A percentile compares a stretch with the other conserved stretches of the same genome.
phyloP scores from a whole-genome alignment of 1,140 invertebrate species.

The Formica selysi region DNA sequence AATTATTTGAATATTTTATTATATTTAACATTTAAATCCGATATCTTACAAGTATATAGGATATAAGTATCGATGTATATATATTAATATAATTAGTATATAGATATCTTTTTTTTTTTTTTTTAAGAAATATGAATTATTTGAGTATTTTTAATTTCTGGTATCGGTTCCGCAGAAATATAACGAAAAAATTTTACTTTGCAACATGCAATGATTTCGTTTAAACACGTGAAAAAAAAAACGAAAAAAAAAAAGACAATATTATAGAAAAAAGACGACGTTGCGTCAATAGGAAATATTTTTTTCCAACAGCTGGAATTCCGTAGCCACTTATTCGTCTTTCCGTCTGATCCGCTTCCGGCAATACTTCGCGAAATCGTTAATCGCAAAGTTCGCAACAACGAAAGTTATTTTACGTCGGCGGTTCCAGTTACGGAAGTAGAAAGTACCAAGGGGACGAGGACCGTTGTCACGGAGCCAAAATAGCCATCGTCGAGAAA shows the following conservation, averaged over 20 bases:
- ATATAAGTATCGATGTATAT: background rate
- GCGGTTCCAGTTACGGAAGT: constrained; percentile 44
- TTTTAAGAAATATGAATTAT: no score
- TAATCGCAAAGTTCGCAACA: constrained; percentile 55
- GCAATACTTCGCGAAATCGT: constrained; percentile 25
- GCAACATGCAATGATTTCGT: constrained; percentile 9
- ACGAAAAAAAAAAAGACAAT: background rate
- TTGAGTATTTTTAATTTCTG: no score
- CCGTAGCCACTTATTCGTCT: background rate
- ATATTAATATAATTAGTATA: no score
- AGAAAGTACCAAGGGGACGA: constrained; percentile 50
- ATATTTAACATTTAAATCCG: background rate
- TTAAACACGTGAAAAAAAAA: background rate
- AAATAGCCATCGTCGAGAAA: constrained; percentile 44
- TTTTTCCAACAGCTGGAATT: background rate
- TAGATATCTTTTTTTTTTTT: background rate
- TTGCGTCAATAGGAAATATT: background rate
- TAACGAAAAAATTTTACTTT: constrained; percentile 10
- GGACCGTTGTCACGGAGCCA: constrained; percentile 51
- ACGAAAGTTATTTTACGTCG: constrained; percentile 53
- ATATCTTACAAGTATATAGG: background rate
- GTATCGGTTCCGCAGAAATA: background rate
- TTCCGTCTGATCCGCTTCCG: background rate
- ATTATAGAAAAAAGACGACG: background rate
- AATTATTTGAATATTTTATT: no score